These are phyloP conservation scores for Megastigmus dorsalis DNA, from an alignment of 2,888 invertebrate genomes.

Conservation along the genomic window DNA sequence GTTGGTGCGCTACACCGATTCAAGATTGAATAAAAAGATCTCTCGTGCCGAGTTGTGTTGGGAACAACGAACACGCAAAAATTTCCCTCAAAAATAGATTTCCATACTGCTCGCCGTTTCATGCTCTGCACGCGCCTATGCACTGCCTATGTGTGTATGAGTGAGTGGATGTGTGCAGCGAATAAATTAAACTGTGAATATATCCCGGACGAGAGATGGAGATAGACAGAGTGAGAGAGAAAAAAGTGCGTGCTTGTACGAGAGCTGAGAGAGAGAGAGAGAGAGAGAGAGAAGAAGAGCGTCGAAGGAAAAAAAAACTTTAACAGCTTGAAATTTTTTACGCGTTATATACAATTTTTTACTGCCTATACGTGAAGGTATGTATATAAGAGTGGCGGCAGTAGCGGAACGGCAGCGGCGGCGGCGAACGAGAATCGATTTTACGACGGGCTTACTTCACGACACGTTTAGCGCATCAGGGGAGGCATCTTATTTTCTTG, in stretches of 20 bases:
- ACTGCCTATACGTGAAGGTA: slow-evolving; percentile 16
- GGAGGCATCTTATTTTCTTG: slow-evolving; percentile 32
- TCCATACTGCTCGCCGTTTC: too few species aligned
- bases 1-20: neutral
- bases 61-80: neutral
- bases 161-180: too few species aligned
- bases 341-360: slow-evolving; percentile 18
- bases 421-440: slow-evolving; percentile 35
- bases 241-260: too few species aligned
- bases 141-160: too few species aligned
- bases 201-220: neutral
- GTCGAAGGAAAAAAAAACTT: too few species aligned
- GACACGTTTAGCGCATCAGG: slow-evolving; percentile 30
- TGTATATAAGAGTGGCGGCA: too few species aligned
- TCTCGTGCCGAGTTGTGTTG: slow-evolving; percentile 4
- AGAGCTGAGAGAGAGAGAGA: neutral
- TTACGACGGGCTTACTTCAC: slow-evolving; percentile 35
- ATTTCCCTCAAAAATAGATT: slow-evolving; percentile 6
- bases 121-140: too few species aligned
- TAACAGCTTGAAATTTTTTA: slow-evolving; percentile 30
- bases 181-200: slow-evolving; percentile 9
- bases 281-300: too few species aligned
- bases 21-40: slow-evolving; percentile 13
- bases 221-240: neutral
- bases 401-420: too few species aligned